A percentile compares a stretch with the other conserved stretches of the same genome.
phyloP scores from a whole-genome alignment of 2,113 vertebrate genomes.

The Alligator sinensis region DNA sequence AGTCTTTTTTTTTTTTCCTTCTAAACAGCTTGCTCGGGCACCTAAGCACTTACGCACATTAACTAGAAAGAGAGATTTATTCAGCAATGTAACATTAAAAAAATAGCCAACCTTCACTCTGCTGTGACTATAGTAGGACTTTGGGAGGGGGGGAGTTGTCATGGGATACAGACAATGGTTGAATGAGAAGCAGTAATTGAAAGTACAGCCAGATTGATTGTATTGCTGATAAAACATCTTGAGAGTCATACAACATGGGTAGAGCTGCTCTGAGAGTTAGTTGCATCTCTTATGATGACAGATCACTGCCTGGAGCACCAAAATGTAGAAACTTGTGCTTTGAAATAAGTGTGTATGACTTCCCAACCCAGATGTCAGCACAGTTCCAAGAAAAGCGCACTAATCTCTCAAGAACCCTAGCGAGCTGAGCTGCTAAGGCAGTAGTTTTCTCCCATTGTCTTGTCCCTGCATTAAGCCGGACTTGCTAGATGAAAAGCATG shows the following conservation, averaged over 20 bases:
- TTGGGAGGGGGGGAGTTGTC: not conserved
- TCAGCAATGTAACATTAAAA: conserved; percentile 37
- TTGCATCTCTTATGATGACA: not conserved
- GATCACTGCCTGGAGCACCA: conserved; percentile 31
- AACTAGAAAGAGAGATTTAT: conserved; percentile 30
- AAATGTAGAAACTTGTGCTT: not conserved
- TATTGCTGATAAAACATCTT: not conserved
- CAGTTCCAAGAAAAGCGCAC: conserved; percentile 16
- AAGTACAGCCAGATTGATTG: not conserved
- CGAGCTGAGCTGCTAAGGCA: not conserved
- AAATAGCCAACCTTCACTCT: not conserved
- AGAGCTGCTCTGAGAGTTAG: not conserved
- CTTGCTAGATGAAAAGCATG: conserved; percentile 49
- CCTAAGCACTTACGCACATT: conserved; percentile 2
- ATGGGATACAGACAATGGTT: not conserved
- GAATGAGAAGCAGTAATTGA: conserved; percentile 29
- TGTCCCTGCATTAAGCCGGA: not conserved
- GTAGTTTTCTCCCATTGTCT: not conserved
- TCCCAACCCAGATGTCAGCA: not conserved
- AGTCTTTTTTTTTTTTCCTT: not conserved
- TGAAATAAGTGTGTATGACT: not conserved
- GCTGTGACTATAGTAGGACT: not conserved
- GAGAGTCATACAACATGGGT: not conserved
- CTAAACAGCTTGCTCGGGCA: conserved; percentile 27
- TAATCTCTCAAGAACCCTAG: not conserved